A percentile compares a stretch with the other conserved stretches of the same genome.
phyloP scores from a whole-genome alignment of 2,888 invertebrate genomes.

The Amiota mariae region DNA sequence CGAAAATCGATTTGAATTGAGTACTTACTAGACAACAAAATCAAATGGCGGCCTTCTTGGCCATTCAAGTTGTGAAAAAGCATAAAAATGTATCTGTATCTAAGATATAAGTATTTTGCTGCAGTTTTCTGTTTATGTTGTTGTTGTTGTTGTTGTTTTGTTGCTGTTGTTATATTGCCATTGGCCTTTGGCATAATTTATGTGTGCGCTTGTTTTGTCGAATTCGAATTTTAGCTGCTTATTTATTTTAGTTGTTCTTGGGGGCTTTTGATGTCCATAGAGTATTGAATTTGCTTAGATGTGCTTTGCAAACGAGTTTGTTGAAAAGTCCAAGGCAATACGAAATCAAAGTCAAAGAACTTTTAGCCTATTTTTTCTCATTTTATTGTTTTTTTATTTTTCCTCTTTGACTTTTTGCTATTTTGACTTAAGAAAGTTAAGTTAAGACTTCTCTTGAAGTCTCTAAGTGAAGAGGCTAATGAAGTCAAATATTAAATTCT shows the following conservation, averaged over 20 bases:
- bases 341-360: slow-evolving; percentile 8
- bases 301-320: slow-evolving; percentile 4
- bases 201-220: slow-evolving; percentile 38
- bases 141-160: too few species aligned
- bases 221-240: slow-evolving; percentile 10
- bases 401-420: background rate
- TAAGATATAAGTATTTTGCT: too few species aligned
- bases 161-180: slow-evolving; percentile 31
- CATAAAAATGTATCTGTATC: too few species aligned
- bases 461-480: slow-evolving; percentile 50
- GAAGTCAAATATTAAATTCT: slow-evolving; percentile 67
- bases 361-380: slow-evolving; percentile 22
- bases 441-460: background rate
- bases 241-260: slow-evolving; percentile 15
- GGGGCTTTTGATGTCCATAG: background rate
- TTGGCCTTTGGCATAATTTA: slow-evolving; percentile 55
- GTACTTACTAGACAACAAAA: too few species aligned
- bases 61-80: too few species aligned
- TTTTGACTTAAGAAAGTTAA: background rate
- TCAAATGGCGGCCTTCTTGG: too few species aligned
- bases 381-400: background rate
- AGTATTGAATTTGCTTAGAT: background rate
- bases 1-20: too few species aligned
- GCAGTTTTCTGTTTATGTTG: too few species aligned
- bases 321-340: slow-evolving; percentile 15